Percentiles rank a stretch among this genome's conserved stretches.
phyloP scores from a whole-genome alignment of 2,113 vertebrate species.

The Sphaerodactylus townsendi region DNA sequence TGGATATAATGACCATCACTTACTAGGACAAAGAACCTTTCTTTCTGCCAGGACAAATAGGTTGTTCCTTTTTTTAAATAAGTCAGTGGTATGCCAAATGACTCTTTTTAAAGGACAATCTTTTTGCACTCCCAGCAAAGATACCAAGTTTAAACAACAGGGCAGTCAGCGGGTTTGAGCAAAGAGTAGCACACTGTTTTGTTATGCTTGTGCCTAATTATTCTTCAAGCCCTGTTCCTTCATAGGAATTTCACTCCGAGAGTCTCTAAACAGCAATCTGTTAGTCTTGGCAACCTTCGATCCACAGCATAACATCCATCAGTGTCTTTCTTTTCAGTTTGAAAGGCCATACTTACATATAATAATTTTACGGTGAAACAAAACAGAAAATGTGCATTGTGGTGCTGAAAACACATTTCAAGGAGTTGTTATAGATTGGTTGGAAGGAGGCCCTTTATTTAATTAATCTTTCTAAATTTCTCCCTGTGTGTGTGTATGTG shows the following conservation, averaged over 20 bases:
- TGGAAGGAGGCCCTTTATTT: slow-evolving; percentile 65
- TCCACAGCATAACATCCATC: slow-evolving; percentile 59
- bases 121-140: slow-evolving; percentile 29
- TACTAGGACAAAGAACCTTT: not conserved
- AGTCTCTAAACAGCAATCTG: slow-evolving; percentile 64
- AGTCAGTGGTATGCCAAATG: not conserved
- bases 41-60: not conserved
- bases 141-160: slow-evolving; percentile 34
- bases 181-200: slow-evolving; percentile 59
- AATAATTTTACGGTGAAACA: slow-evolving; percentile 70
- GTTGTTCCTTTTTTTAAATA: not conserved
- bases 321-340: slow-evolving; percentile 62
- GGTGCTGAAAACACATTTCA: slow-evolving; percentile 71
- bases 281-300: slow-evolving; percentile 61
- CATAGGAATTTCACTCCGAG: slow-evolving; percentile 58
- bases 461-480: slow-evolving; percentile 63
- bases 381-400: slow-evolving; percentile 64
- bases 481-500: slow-evolving; percentile 41
- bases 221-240: slow-evolving; percentile 63
- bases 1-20: not conserved
- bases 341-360: slow-evolving; percentile 67
- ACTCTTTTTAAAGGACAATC: not conserved
- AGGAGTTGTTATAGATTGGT: slow-evolving; percentile 53
- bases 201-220: slow-evolving; percentile 63
- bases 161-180: slow-evolving; percentile 48